phyloP scores from a whole-genome alignment of 2,113 vertebrate species.

The Orientallactaga bullata region DNA sequence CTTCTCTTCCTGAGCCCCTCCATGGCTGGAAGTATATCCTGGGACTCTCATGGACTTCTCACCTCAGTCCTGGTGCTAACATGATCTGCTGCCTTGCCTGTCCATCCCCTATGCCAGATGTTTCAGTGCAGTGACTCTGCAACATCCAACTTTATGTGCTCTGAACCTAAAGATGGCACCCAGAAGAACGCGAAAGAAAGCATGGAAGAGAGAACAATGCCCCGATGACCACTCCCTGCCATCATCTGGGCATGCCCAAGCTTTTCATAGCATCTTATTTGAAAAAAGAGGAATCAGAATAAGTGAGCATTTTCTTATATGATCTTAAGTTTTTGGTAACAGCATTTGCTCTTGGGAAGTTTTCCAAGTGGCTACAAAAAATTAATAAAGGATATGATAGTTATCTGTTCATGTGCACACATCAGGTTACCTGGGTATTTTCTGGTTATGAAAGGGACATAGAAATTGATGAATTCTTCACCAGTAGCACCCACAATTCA shows the following conservation, averaged over 20 bases:
- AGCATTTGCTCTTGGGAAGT: not conserved
- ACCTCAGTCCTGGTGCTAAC: not conserved
- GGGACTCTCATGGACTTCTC: not conserved
- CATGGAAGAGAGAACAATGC: not conserved
- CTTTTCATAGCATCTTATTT: not conserved
- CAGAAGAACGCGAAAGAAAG: not conserved
- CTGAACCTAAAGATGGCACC: not conserved
- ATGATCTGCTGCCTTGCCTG: too few relatives aligned
- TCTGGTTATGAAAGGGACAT: not conserved
- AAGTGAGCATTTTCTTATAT: not conserved
- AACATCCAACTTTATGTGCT: not conserved
- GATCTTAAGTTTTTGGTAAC: not conserved
- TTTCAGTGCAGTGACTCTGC: not conserved
- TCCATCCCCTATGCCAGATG: fast-evolving
- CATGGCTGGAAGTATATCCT: not conserved
- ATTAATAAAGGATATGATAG: not conserved
- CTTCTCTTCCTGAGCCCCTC: too few relatives aligned
- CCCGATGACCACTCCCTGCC: fast-evolving
- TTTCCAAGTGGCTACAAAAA: not conserved
- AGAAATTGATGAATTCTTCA: not conserved
- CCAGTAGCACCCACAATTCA: not conserved
- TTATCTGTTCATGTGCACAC: too few relatives aligned
- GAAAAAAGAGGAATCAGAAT: not conserved
- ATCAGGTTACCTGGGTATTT: not conserved
- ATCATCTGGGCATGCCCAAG: not conserved